Evolutionary conservation across 2,888 invertebrate genomes (phyloP), one percentile per base, ranked within the genome.

Genomic region (Acanthopleura granulata): DNA sequence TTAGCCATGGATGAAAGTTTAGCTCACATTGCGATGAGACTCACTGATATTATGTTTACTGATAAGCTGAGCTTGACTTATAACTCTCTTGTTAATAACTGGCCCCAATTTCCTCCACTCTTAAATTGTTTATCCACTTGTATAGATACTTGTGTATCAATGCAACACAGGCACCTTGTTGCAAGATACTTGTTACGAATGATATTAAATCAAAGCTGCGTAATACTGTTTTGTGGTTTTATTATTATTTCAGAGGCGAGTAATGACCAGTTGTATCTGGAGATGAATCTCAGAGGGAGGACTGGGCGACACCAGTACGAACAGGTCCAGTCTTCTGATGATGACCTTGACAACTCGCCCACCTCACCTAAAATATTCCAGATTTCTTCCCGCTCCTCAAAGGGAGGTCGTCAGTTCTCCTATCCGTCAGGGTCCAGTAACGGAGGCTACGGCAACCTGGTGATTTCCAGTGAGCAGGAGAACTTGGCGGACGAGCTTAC

Each of bases 261-360:
- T n/a, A 57, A 57, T 12, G 57, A 57, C 22, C 57, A 57, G 57
- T 22, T 57, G 12, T 57, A 57, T 57, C 12, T 57, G 57, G 57
- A 57, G 22, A 57, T 57, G 57, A 57, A 57, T 12, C 22, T 57
- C n/a, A 57, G 57, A 57, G 57, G 57, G 12, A 3, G 57, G 6
- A 22, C 57, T 9, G 22, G 57, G n/a, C 18, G 57, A 3, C 57
- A 57, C 22, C 57, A 57, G 57, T 57, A 57, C 12, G 57, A 57
- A 57, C 57, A 57, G 22, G 57, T 57, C 22, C 57, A 57, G 22
- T n/a, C 57, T 18, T 57, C 57, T 9, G 57, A 57, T 12, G 57
- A 57, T n/a, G 57, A 57, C n/a, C 57, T 57, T 57, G 57, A 57
- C 12, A 57, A 57, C 22, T 57, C 57, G 12, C 57, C 57, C n/a